A percentile compares a stretch with the other conserved stretches of the same genome.
Conservation (phyloP, 2,797 vertebrate genomes). For the Salmo trutta region DNA sequence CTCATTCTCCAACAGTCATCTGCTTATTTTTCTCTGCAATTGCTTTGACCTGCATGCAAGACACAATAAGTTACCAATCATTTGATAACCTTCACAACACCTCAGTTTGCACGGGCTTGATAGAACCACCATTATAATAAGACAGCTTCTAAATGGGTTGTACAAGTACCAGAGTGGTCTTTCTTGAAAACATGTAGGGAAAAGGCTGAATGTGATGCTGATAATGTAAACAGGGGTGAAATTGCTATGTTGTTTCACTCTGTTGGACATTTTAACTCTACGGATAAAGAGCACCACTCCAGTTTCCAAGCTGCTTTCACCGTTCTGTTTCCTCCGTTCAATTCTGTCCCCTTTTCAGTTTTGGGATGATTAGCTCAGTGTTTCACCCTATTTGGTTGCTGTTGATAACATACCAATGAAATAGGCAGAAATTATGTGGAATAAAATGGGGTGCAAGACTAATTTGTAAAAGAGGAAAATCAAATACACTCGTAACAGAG, state of each 20-base stretch:
- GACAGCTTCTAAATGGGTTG: neutral
- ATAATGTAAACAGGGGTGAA: neutral
- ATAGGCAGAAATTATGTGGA: too few species aligned
- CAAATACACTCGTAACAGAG: neutral
- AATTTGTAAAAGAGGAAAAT: neutral
- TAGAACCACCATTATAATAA: neutral
- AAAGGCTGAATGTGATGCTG: neutral
- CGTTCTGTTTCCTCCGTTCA: neutral
- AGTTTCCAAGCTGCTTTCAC: neutral
- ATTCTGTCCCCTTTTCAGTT: too few species aligned
- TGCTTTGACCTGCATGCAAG: neutral
- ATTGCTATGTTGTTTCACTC: constrained; percentile 3
- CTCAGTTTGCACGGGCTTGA: neutral
- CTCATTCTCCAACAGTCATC: neutral
- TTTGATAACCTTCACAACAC: neutral
- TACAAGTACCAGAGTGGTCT: neutral
- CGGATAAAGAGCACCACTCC: neutral
- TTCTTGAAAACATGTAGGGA: neutral
- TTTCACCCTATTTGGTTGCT: too few species aligned
- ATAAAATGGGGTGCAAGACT: too few species aligned
- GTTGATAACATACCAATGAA: too few species aligned
- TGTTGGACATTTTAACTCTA: neutral
- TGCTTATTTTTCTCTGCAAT: neutral
- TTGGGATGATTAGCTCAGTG: too few species aligned
- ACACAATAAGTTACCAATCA: neutral